Percentiles rank a stretch among this genome's conserved stretches.
Conservation (phyloP, 2,113 vertebrate species). For the Larimichthys crocea region DNA sequence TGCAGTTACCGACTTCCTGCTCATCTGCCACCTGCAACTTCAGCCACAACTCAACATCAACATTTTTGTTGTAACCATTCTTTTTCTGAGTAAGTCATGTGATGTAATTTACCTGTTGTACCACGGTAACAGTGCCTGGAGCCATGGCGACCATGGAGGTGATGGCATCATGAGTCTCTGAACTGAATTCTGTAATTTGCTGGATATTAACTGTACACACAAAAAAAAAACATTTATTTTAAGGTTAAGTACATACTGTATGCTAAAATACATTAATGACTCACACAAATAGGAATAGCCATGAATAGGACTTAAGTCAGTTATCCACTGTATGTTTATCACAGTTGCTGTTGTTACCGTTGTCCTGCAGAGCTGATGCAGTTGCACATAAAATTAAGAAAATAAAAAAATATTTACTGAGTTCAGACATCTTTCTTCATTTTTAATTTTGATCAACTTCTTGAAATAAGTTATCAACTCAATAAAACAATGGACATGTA, state of each 20-base stretch:
- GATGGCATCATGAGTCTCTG: conserved; percentile 89
- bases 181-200: conserved; percentile 93
- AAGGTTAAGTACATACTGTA: not conserved
- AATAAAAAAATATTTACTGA: no score
- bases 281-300: not conserved
- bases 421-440: no score
- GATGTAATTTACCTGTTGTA: conserved; percentile 90
- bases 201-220: conserved; percentile 89
- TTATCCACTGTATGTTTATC: not conserved
- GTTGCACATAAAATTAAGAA: conserved; percentile 38
- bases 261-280: not conserved
- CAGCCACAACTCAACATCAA: conserved; percentile 19
- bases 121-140: conserved; percentile 92
- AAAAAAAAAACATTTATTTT: conserved; percentile 5
- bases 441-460: no score
- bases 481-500: no score
- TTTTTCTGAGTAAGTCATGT: not conserved
- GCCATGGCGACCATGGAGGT: conserved; percentile 96
- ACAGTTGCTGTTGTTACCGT: conserved; percentile 77
- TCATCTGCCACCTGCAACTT: conserved; percentile 90
- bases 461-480: no score
- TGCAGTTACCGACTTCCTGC: conserved; percentile 81
- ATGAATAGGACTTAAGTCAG: not conserved
- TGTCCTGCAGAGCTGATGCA: conserved; percentile 90
- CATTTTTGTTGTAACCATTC: not conserved